Conservation (phyloP, 2,113 vertebrate species). For the Mesocricetus auratus region DNA sequence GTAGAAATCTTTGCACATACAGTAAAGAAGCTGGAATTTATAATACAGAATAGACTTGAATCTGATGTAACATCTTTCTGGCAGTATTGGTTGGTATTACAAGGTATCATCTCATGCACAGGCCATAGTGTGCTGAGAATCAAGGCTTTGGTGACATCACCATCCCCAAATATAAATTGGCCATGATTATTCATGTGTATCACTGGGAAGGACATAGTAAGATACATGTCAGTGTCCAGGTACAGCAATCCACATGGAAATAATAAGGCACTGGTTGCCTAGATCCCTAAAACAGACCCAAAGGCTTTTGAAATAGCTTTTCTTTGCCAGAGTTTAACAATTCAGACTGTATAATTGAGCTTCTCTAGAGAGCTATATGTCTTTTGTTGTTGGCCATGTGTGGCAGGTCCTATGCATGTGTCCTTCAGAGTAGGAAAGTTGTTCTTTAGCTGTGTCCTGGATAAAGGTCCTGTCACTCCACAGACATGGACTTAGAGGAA, state of each 20-base stretch:
- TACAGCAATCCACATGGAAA: background rate
- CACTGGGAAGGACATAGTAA: no score
- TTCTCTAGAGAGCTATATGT: background rate
- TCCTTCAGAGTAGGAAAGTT: background rate
- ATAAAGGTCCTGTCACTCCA: background rate
- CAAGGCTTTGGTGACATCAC: background rate
- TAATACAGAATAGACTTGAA: background rate
- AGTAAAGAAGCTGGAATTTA: background rate
- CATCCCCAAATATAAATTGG: background rate
- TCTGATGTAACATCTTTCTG: background rate
- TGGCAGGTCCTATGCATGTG: rapidly evolving
- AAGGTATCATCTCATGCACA: background rate
- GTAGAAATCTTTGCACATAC: background rate
- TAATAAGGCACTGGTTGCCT: background rate
- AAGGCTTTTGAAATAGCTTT: background rate
- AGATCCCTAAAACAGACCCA: background rate
- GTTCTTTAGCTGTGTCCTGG: background rate
- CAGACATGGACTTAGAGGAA: background rate
- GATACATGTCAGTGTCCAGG: background rate
- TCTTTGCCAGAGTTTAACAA: background rate
- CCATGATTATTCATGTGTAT: background rate
- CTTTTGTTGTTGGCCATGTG: background rate
- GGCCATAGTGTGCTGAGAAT: background rate
- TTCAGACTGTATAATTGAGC: background rate
- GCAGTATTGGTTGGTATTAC: background rate